Evolutionary conservation across 2,888 invertebrate genomes (phyloP), one percentile per base, ranked within the genome.

Genomic region (Parnassius smintheus): DNA sequence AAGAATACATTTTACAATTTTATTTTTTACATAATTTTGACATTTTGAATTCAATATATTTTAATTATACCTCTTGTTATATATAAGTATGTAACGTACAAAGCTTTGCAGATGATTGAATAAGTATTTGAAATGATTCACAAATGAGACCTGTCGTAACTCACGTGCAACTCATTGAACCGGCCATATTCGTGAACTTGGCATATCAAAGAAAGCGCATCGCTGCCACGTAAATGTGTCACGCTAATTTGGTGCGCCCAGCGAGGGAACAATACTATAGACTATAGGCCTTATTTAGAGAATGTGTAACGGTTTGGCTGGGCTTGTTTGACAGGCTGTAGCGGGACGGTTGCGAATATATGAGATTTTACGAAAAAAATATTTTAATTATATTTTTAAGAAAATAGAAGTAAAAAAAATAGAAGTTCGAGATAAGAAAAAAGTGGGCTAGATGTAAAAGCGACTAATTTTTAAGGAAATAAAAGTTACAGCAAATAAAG

Each of bases 141-240:
- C 51, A 46, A 55, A 46, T 10, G 18, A 12, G 41, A 59, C 63
- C 63, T 59, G 63, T 63, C 41, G 25, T 18, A 54, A 55, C 25
- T 13, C 62, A 60, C 55, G 58, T 53, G 54, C 12, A 35, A 22
- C 55, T 12, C 46, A 59, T 64, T 66, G 64, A 67, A 66, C 66
- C 59, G 63, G 68, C 69, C 66, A 65, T 67, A 65, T 60, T 56
- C 49, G 65, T 42, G 60, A 61, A 51, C 58, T 35, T 54, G 62
- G 65, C 61, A 65, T 66, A 70, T 61, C 67, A 68, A 68, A 65
- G 72, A 68, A 67, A 67, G 70, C 70, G 66, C 62, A 65, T 67
- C 71, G 68, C 66, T 66, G 75, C 70, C 75, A 72, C 66, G 66
- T 64, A 72, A 68, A 65, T 68, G 71, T 75, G 75, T 74, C 75